phyloP scores from a whole-genome alignment of 2,797 vertebrate genomes.

The Clamator glandarius region DNA sequence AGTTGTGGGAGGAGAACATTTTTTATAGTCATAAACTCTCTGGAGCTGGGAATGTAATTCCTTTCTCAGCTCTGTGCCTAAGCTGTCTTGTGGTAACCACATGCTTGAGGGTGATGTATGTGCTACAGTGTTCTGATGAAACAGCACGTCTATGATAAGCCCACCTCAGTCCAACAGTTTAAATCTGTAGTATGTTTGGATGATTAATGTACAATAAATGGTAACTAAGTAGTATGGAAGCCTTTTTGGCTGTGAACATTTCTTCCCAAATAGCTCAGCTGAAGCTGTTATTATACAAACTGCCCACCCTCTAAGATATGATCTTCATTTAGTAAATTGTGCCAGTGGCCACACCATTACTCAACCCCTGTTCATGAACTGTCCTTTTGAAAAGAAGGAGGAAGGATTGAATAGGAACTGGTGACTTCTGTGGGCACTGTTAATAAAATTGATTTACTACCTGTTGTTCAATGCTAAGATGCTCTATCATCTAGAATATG shows the following conservation, averaged over 20 bases:
- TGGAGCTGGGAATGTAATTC: neutral
- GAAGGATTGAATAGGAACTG: neutral
- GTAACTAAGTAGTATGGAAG: neutral
- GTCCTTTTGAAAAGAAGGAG: neutral
- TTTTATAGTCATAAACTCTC: neutral
- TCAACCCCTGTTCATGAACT: neutral
- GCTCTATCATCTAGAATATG: constrained; percentile 31
- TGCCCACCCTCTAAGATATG: neutral
- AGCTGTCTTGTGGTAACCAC: neutral
- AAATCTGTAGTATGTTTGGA: neutral
- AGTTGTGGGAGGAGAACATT: neutral
- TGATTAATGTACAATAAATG: neutral
- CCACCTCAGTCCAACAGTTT: neutral
- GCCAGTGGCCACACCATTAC: neutral
- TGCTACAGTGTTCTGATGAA: neutral
- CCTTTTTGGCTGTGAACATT: neutral
- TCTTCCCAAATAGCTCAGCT: neutral
- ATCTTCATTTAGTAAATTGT: constrained; percentile 24
- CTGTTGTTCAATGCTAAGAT: constrained; percentile 1
- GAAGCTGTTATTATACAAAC: neutral
- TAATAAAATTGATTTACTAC: constrained; percentile 41
- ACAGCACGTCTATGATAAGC: neutral
- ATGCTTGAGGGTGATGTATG: neutral
- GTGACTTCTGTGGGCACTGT: neutral
- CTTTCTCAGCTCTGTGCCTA: neutral